Evolutionary conservation across 2,113 vertebrate species (phyloP), one percentile per base, ranked within the genome.

Genomic region (Pogona vitticeps): DNA sequence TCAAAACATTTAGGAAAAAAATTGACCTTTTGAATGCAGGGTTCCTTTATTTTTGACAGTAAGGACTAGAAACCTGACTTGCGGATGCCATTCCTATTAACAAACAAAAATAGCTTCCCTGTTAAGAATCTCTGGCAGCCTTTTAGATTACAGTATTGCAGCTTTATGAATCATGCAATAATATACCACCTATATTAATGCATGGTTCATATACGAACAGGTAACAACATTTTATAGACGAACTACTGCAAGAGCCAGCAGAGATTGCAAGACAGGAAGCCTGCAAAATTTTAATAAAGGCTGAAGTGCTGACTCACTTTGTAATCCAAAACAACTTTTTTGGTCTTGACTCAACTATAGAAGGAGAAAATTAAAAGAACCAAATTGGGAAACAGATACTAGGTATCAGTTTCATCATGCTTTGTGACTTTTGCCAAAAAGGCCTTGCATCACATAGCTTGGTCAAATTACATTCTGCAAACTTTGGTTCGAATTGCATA

Each of bases 231-330:
- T 9, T 63, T 67, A 61, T 31, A 63, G 33, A 28, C 73, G 1
- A 0, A 10, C 20, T 13, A 13, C 80, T 72, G 33, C 56, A 58
- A 76, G 0, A 17, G 40, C 76, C 26, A 42, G 65, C 59, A 82
- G 52, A 82, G 36, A 13, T 18, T 67, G 18, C 0, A 0, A 86
- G 17, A 0, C 0, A 73, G 40, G 36, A 84, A 79, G 67, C 70
- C 31, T 33, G 0, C 12, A 2, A 40, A 82, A 58, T 17, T 40
- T 76, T 36, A 33, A 77, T 20, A 2, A 15, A 5, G 0, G 46
- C 78, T 90, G 73, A 58, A 87, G 28, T 38, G 81, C 87, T 90
- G 92, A 93, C 88, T 94, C 92, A 90, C 87, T 61, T 83, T 2
- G 0, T 76, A 88, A 42, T 61, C 76, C 21, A 6, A 42, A 76